Conservation (phyloP, 2,113 vertebrate genomes). For the Polyodon spathula region DNA sequence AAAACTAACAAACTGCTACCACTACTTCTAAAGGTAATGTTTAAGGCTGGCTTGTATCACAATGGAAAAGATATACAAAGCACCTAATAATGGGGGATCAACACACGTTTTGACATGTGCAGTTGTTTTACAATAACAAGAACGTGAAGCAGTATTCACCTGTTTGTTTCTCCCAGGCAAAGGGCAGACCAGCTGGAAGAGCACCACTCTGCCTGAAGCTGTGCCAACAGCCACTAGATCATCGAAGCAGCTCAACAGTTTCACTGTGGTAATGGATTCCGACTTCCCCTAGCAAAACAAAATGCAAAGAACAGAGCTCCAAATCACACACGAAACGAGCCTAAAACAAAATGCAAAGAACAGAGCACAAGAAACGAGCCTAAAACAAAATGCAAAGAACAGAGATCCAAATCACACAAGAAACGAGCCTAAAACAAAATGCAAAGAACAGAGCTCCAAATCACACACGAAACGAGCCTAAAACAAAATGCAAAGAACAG, state of each 20-base stretch:
- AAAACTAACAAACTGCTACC: background rate
- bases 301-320: background rate
- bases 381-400: no score
- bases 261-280: constrained; percentile 83
- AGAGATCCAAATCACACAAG: no score
- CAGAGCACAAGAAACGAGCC: no score
- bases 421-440: no score
- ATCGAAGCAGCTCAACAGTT: constrained; percentile 90
- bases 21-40: no score
- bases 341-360: no score
- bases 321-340: no score
- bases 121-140: background rate
- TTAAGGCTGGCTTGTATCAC: no score
- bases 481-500: background rate
- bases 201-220: constrained; percentile 78
- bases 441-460: no score
- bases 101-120: rapidly evolving
- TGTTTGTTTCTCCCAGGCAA: constrained; percentile 93
- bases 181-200: constrained; percentile 89
- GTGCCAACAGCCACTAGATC: constrained; percentile 93
- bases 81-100: no score
- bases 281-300: constrained; percentile 64
- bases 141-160: constrained; percentile 54
- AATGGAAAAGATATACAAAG: no score
- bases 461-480: no score